Base-by-base conservation (phyloP, 2,113 vertebrate species). In the Podiceps cristatus region DNA sequence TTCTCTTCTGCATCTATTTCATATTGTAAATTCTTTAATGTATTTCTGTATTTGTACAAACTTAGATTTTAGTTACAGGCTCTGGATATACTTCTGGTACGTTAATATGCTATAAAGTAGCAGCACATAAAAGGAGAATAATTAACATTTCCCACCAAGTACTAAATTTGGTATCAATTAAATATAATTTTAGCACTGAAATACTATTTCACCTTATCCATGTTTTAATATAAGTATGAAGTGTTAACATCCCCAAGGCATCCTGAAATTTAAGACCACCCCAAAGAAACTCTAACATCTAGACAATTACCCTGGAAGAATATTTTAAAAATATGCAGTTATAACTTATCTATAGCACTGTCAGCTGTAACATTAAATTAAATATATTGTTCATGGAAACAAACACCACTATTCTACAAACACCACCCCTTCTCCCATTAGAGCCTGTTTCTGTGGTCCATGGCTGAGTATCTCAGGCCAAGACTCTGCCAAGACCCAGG, bases 181-280 rank as follows among this genome's bases (percentile, higher is more conserved):
- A 86, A 83, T 69, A 67, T 10, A 63, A 31, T 81, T 68, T 89
- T 62, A 95, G 37, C 63, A 80, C 64, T 77, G 17, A 89, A 90
- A 71, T 86, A 67, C 55, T 81, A 59, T 86, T 96, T 95, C 42
- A 93, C 25, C 35, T 72, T 77, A 73, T 53, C 17, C 37, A 59
- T 68, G 47, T 90, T 88, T 90, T 75, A 96, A 96, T 81, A 23
- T 24, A 86, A 93, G 62, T 37, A 59, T 82, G 52, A 95, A 94
- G 40, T 75, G 79, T 86, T 78, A 77, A 29, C 67, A 72, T 53
- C 45, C 82, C 45, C 12, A 88, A 78, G 73, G 93, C 40, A 94
- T 42, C 33, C 75, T 85, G 11, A 62, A 86, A 90, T 79, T 92
- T 55, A 67, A 62, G 23, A 71, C 28, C 33, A 37, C 22, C 37